Evolutionary conservation across 2,113 vertebrate species (phyloP).

Genomic region (Eleginops maclovinus): DNA sequence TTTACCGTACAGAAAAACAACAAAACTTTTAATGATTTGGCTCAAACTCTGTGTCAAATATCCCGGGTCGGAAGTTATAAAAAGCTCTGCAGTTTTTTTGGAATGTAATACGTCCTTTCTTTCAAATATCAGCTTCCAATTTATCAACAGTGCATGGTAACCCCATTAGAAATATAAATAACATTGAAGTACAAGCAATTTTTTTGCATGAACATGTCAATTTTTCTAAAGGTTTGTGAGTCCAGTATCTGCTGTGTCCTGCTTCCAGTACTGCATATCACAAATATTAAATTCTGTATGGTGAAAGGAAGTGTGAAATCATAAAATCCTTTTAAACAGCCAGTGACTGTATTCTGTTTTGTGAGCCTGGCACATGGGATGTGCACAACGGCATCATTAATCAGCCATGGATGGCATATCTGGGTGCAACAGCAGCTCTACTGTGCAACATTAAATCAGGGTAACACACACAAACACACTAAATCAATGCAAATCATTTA

Average conservation of each 20-base stretch:
- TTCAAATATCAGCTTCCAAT: conserved; percentile 2
- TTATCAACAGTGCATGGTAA: background rate
- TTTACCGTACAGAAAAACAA: background rate
- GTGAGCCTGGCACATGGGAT: conserved; percentile 41
- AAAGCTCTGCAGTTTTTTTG: no score
- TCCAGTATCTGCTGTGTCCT: background rate
- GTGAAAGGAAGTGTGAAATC: conserved; percentile 33
- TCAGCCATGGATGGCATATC: conserved; percentile 63
- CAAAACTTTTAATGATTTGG: background rate
- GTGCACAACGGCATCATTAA: conserved; percentile 53
- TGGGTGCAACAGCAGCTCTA: conserved; percentile 50
- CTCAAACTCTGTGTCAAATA: background rate
- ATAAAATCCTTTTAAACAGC: conserved; percentile 31
- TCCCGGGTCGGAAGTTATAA: no score
- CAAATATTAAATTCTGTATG: background rate
- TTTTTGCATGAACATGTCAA: no score
- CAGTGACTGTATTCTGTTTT: conserved; percentile 30
- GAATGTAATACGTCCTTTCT: background rate
- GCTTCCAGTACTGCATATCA: background rate
- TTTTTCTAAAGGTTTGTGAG: background rate
- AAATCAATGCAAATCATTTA: conserved; percentile 13
- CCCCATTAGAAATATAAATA: background rate
- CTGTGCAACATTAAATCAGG: conserved; percentile 38
- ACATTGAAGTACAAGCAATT: no score
- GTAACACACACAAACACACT: conserved; percentile 5